Base-by-base conservation (phyloP, 2,797 vertebrate species). In the Glossophaga mutica region DNA sequence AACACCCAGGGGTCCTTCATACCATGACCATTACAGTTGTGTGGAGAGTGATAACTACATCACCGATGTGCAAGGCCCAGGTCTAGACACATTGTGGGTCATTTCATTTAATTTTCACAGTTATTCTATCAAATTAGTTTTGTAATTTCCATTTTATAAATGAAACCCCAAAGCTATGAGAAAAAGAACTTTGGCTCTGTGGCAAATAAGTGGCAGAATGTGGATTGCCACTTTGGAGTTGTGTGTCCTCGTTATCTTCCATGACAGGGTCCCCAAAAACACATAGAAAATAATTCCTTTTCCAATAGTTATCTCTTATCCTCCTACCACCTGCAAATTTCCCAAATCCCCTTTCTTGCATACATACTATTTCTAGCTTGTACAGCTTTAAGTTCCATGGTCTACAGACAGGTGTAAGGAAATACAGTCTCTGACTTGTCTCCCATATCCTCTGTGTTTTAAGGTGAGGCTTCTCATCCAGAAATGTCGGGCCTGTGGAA, bases 101-200 rank as follows among this genome's bases (percentile, higher is more conserved):
- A 74, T 59, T 42, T 76, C 73, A 67, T 67, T 76, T 85, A 46
- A 86, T 50, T 92, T 39, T 89, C 50, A 88, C 57, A 65, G 55
- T 81, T 59, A 68, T n/a, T 74, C 78, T 24, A 21, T 57, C 48
- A 44, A 55, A 21, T 48, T 62, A 65, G 44, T 37, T 81, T 85
- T 67, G 34, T 2, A n/a, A 34, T 76, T 77, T 89, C 71, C 52
- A n/a, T 26, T 90, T 67, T 32, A 24, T 18, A 62, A 92, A 52
- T 46, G 42, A 76, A 86, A 89, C 68, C 8, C 7, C 4, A 16
- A 71, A 85, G 67, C 57, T 88, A 2, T 46, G 65, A 87, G 65
- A 68, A 81, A 65, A 46, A 59, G 55, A 34, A 48, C 46, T 44
- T 78, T 21, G 32, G 32, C 34, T 44, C 39, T 32, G 5, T 12